Conservation (phyloP, 2,797 vertebrate species). For the Limosa lapponica region DNA sequence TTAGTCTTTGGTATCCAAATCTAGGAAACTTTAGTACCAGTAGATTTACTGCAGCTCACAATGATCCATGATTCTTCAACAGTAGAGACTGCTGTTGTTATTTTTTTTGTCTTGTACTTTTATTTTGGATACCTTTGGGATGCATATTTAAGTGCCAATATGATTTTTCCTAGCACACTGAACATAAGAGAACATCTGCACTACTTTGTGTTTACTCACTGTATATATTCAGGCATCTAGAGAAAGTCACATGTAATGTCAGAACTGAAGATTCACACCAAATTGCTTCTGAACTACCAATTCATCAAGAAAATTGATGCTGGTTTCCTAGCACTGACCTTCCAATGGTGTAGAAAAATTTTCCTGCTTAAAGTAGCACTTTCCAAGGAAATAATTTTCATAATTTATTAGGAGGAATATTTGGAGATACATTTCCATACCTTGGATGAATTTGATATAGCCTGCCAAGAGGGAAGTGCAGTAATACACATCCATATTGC, state of each 20-base stretch:
- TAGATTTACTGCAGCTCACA: neutral
- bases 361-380: neutral
- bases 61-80: neutral
- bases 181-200: neutral
- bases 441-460: neutral
- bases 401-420: neutral
- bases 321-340: neutral
- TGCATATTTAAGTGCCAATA: neutral
- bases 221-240: neutral
- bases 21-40: neutral
- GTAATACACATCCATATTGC: neutral
- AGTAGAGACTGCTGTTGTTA: neutral
- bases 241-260: neutral
- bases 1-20: neutral
- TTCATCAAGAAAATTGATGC: slow-evolving; percentile 1
- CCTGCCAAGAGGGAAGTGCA: neutral
- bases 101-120: neutral
- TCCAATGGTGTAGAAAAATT: neutral
- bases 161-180: neutral
- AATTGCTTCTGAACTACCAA: neutral
- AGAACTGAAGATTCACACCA: neutral
- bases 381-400: neutral
- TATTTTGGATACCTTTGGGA: neutral
- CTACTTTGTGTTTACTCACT: neutral
- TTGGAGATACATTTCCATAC: neutral